Evolutionary conservation across 2,113 vertebrate genomes (phyloP).

Genomic region (Peucedramus taeniatus): DNA sequence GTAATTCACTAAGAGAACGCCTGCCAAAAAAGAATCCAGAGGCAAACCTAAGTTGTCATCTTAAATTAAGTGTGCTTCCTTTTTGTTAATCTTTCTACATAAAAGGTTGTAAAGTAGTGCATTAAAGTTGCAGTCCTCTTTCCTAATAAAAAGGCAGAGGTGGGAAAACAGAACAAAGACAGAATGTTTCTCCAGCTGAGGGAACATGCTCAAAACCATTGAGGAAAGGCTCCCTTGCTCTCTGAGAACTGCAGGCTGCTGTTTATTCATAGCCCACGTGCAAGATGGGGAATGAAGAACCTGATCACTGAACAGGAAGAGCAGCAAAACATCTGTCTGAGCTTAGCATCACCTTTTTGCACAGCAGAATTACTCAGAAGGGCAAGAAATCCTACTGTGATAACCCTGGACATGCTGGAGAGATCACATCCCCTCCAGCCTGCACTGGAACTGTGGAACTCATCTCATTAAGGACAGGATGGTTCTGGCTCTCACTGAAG

Average conservation of each 20-base stretch:
- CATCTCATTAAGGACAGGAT: background rate
- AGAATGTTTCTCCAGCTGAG: background rate
- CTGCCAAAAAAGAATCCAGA: slow-evolving; percentile 60
- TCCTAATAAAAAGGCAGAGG: background rate
- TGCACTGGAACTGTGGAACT: background rate
- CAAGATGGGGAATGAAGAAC: background rate
- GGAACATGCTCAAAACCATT: background rate
- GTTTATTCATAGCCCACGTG: background rate
- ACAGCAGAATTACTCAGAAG: background rate
- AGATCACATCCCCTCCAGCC: background rate
- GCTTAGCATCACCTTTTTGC: background rate
- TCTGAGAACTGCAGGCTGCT: background rate
- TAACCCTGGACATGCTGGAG: background rate
- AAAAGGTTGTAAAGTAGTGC: slow-evolving; percentile 44
- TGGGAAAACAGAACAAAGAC: slow-evolving; percentile 6
- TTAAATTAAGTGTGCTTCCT: slow-evolving; percentile 67
- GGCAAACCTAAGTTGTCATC: slow-evolving; percentile 62
- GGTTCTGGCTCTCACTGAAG: background rate
- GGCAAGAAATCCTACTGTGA: background rate
- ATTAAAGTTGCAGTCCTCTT: slow-evolving; percentile 25
- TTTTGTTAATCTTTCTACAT: slow-evolving; percentile 61
- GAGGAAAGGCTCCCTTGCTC: background rate
- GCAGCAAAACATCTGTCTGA: background rate
- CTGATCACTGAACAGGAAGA: background rate
- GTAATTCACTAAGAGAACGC: slow-evolving; percentile 62